Percentiles rank a stretch among this genome's conserved stretches.
phyloP scores from a whole-genome alignment of 2,113 vertebrate species.

The Phyllostomus discolor region DNA sequence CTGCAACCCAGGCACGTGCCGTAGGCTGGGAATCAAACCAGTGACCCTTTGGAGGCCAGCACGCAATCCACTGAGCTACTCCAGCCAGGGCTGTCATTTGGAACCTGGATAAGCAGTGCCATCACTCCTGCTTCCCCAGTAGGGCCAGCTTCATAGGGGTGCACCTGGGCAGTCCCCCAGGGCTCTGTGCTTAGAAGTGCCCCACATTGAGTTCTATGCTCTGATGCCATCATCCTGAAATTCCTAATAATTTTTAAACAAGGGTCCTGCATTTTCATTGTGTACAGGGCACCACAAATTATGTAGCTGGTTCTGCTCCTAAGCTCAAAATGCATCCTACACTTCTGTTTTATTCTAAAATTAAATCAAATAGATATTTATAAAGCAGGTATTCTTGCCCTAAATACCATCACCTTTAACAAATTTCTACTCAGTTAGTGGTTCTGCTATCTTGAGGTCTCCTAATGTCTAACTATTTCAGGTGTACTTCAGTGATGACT shows the following conservation, averaged over 20 bases:
- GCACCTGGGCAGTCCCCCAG: not conserved
- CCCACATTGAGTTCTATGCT: not conserved
- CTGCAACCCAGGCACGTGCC: too few species aligned
- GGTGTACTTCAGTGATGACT: not conserved
- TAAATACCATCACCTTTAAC: not conserved
- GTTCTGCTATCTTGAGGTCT: not conserved
- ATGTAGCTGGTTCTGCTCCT: not conserved
- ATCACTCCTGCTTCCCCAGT: not conserved
- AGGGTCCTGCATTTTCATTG: not conserved
- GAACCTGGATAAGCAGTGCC: not conserved
- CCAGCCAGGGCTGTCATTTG: not conserved
- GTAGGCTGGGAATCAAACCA: too few species aligned
- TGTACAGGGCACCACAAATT: not conserved
- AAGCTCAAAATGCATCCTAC: not conserved
- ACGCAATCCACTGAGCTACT: too few species aligned
- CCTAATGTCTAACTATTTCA: not conserved
- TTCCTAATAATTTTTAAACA: not conserved
- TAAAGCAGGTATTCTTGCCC: not conserved
- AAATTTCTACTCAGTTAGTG: not conserved
- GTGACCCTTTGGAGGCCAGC: too few species aligned
- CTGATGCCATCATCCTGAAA: not conserved
- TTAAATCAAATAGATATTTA: not conserved
- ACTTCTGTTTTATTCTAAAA: not conserved
- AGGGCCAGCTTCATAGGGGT: not conserved
- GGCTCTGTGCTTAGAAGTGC: not conserved